These are phyloP conservation scores for Trilocha varians DNA, from an alignment of 2,888 invertebrate genomes.

Conservation along the genomic window DNA sequence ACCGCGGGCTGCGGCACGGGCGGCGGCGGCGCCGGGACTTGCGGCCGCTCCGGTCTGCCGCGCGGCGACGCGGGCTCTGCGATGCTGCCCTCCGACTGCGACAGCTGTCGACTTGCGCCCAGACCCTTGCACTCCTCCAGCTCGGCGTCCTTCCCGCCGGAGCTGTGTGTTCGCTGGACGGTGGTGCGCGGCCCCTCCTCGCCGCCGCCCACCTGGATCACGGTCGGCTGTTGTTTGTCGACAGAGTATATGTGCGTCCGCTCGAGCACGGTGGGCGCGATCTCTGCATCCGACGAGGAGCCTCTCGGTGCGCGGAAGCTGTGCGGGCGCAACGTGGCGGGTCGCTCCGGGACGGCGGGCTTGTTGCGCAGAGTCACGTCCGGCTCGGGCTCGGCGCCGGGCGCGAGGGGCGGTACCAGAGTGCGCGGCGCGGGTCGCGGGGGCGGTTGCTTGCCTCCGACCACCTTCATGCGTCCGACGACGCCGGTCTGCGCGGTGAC, in stretches of 20 bases:
- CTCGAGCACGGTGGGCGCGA: conserved; percentile 71
- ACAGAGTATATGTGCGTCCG: conserved; percentile 81
- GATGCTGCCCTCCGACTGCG: conserved; percentile 76
- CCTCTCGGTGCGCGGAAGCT: conserved; percentile 61
- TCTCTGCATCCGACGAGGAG: conserved; percentile 31
- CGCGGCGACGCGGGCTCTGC: conserved; percentile 64
- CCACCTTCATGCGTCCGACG: conserved; percentile 56
- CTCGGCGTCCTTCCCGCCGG: conserved; percentile 57
- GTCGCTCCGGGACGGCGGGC: conserved; percentile 87
- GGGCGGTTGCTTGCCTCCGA: conserved; percentile 68
- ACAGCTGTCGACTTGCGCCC: conserved; percentile 54
- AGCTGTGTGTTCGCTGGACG: conserved; percentile 64
- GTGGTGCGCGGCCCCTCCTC: conserved; percentile 42
- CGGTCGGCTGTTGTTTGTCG: conserved; percentile 82
- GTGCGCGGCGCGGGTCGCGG: conserved; percentile 64
- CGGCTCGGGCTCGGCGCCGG: conserved; percentile 31
- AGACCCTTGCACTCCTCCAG: conserved; percentile 51
- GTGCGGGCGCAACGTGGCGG: conserved; percentile 77
- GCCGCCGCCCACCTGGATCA: conserved; percentile 71
- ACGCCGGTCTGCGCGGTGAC: conserved; percentile 60
- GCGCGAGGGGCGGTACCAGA: conserved; percentile 32
- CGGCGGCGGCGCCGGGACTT: conserved; percentile 48
- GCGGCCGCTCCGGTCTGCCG: conserved; percentile 44
- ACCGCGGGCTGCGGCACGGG: conserved; percentile 25
- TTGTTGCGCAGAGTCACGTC: conserved; percentile 76